Conservation (phyloP, 1,140 invertebrate genomes). For the Drosophila pectinifera region DNA sequence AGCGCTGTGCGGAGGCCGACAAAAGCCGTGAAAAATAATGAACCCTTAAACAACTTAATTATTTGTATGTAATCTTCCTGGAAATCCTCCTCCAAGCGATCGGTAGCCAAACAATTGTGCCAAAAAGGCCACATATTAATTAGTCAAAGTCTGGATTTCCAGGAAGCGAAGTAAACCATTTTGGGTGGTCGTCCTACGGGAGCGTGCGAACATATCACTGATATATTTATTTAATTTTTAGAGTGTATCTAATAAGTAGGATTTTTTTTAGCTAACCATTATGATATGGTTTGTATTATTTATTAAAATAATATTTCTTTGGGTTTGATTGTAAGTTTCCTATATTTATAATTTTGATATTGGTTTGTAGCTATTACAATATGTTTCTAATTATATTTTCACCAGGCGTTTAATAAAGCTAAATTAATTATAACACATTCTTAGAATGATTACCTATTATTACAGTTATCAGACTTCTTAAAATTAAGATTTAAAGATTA, state of each 20-base stretch:
- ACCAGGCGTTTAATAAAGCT: not conserved
- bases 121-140: conserved; percentile 79
- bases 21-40: conserved; percentile 82
- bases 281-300: no score
- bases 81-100: conserved; percentile 55
- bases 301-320: no score
- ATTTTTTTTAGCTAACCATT: no score
- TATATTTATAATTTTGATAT: not conserved
- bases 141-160: conserved; percentile 60
- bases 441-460: rapidly evolving
- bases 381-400: no score
- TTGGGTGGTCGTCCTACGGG: conserved; percentile 57
- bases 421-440: not conserved
- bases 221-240: no score
- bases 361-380: not conserved
- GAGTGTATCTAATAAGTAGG: no score
- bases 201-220: conserved; percentile 11
- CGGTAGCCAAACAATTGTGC: conserved; percentile 78
- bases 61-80: conserved; percentile 73
- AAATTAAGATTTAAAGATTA: no score
- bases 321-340: no score
- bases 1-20: conserved; percentile 38
- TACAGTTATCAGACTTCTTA: no score
- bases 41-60: conserved; percentile 78
- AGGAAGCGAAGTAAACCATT: conserved; percentile 44